Conservation (phyloP, 2,797 vertebrate species). For the Synanceia verrucosa region DNA sequence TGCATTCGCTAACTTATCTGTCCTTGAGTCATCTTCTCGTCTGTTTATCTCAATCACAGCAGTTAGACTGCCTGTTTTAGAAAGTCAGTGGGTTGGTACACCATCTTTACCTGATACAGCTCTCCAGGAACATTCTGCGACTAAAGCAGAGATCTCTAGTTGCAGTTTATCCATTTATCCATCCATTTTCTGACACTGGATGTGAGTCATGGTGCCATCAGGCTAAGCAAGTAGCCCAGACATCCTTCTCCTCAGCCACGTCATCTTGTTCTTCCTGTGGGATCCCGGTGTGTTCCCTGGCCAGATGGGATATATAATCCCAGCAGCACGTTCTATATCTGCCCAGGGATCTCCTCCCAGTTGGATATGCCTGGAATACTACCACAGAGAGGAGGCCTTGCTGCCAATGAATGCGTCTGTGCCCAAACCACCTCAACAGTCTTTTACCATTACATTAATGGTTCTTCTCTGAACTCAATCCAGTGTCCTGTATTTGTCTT, state of each 20-base stretch:
- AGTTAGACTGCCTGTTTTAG: not conserved
- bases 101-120: not conserved
- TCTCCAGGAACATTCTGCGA: not conserved
- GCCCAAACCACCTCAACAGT: not conserved
- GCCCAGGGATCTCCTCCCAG: not conserved
- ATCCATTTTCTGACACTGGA: slow-evolving; percentile 1
- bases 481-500: not conserved
- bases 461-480: not conserved
- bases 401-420: not conserved
- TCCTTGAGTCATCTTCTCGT: slow-evolving; percentile 6
- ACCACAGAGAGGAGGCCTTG: not conserved
- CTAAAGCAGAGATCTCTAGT: not conserved
- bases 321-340: slow-evolving; percentile 19
- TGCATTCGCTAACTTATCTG: slow-evolving; percentile 15
- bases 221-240: not conserved
- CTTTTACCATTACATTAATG: not conserved
- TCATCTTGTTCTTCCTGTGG: slow-evolving; percentile 5
- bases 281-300: slow-evolving; percentile 8
- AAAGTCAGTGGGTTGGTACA: not conserved
- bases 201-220: slow-evolving; percentile 1
- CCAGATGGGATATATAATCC: slow-evolving; percentile 31
- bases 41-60: not conserved
- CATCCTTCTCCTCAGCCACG: not conserved
- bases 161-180: slow-evolving; percentile 1
- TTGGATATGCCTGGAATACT: slow-evolving; percentile 9